Percentiles rank a stretch among this genome's conserved stretches.
Evolutionary conservation across 1,140 invertebrate genomes (phyloP).

Genomic region (Dryas iulia): DNA sequence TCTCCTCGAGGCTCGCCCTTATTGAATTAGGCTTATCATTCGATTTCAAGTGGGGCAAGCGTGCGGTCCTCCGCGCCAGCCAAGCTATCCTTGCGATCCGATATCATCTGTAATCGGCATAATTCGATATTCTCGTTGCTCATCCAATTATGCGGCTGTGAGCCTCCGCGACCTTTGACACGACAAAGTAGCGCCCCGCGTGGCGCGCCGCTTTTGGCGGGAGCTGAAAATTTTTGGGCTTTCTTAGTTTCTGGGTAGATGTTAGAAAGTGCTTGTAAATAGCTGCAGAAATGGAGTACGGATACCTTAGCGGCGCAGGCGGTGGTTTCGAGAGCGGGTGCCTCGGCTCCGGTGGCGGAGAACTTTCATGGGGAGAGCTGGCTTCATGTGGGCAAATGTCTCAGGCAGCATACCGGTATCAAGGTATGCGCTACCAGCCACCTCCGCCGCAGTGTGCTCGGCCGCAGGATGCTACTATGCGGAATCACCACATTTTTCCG

Average conservation of each 20-base stretch:
- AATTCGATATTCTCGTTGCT: slow-evolving; percentile 74
- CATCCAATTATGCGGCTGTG: slow-evolving; percentile 77
- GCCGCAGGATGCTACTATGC: slow-evolving; percentile 70
- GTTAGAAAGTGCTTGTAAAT: slow-evolving; percentile 49
- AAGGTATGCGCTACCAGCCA: slow-evolving; percentile 79
- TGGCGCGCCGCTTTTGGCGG: slow-evolving; percentile 38
- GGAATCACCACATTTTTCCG: slow-evolving; percentile 77
- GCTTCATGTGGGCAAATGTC: slow-evolving; percentile 93
- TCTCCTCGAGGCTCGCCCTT: slow-evolving; percentile 74
- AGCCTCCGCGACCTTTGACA: slow-evolving; percentile 52
- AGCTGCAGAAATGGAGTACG: slow-evolving; percentile 73
- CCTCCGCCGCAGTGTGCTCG: slow-evolving; percentile 74
- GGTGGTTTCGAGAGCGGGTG: slow-evolving; percentile 72
- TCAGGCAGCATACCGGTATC: slow-evolving; percentile 86
- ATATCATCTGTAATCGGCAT: slow-evolving; percentile 76
- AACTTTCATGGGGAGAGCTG: slow-evolving; percentile 88
- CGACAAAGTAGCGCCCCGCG: slow-evolving; percentile 57
- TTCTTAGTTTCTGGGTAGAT: slow-evolving; percentile 38
- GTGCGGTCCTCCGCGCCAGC: slow-evolving; percentile 70
- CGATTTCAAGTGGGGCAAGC: slow-evolving; percentile 79
- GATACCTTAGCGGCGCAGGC: slow-evolving; percentile 73
- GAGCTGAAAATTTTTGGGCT: slow-evolving; percentile 27
- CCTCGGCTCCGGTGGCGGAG: slow-evolving; percentile 62
- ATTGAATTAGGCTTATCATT: slow-evolving; percentile 82
- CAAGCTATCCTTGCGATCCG: slow-evolving; percentile 67